Evolutionary conservation across 2,888 invertebrate species (phyloP).

Genomic region (Lasioglossum figueresi): DNA sequence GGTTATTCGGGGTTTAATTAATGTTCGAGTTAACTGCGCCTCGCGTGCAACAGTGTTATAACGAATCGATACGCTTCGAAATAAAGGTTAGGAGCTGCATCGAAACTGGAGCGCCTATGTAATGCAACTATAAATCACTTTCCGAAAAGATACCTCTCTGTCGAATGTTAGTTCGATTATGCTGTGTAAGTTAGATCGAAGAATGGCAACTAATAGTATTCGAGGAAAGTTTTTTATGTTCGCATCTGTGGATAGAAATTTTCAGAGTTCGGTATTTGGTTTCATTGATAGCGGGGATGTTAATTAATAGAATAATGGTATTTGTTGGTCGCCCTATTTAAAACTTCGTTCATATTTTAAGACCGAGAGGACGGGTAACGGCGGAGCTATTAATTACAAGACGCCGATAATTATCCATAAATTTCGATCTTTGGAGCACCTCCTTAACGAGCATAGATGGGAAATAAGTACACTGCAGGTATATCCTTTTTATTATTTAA

Average conservation of each 20-base stretch:
- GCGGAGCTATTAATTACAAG: background rate
- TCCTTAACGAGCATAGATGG: constrained; percentile 2
- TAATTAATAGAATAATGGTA: constrained; percentile 14
- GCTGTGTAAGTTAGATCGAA: background rate
- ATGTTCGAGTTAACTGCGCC: constrained; percentile 26
- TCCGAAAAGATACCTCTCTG: background rate
- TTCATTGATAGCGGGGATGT: background rate
- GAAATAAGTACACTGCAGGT: background rate
- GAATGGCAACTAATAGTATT: background rate
- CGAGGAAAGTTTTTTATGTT: background rate
- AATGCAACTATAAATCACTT: background rate
- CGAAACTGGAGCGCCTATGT: background rate
- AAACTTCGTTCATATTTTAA: background rate
- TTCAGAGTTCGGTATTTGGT: background rate
- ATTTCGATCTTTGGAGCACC: background rate
- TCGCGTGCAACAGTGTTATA: background rate
- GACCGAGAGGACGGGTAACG: constrained; percentile 25
- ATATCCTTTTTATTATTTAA: background rate
- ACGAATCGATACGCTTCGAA: constrained; percentile 23
- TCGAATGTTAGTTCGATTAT: constrained; percentile 16
- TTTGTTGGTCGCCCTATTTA: background rate
- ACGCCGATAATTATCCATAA: constrained; percentile 62
- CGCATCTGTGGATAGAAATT: background rate
- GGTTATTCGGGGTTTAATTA: constrained; percentile 19
- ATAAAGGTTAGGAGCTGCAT: background rate